Percentiles rank a stretch among this genome's conserved stretches.
phyloP scores from a whole-genome alignment of 2,888 invertebrate genomes.

The Pseudococcus longispinus region DNA sequence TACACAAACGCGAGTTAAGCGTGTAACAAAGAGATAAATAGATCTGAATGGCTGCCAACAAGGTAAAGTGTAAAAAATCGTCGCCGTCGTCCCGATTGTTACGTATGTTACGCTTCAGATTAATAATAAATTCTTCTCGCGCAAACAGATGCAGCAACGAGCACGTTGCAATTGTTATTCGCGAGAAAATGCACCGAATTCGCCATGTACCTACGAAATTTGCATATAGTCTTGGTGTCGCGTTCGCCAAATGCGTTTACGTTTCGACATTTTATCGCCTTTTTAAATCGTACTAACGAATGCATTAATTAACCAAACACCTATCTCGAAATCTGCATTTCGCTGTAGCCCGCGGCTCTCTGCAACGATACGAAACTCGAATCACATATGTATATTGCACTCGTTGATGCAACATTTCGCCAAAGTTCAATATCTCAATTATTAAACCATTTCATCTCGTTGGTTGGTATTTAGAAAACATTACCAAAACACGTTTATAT shows the following conservation, averaged over 20 bases:
- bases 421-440: not conserved
- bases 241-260: conserved; percentile 1
- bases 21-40: conserved; percentile 29
- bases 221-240: not conserved
- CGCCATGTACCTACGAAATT: not conserved
- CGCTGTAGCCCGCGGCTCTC: not conserved
- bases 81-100: conserved; percentile 1
- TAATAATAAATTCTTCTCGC: not conserved
- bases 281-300: conserved; percentile 2
- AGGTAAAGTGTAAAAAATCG: conserved; percentile 31
- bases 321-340: not conserved
- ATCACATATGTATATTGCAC: not conserved
- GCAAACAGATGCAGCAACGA: conserved; percentile 25
- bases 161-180: conserved; percentile 25
- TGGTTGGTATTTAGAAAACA: not conserved
- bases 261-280: conserved; percentile 13
- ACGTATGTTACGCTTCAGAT: not conserved
- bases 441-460: not conserved
- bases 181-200: conserved; percentile 5
- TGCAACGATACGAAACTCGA: not conserved
- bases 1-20: not conserved
- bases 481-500: no score
- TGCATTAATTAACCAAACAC: conserved; percentile 39
- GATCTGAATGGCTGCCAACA: conserved; percentile 26
- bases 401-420: not conserved